phyloP scores from a whole-genome alignment of 2,888 invertebrate genomes.

The Stictocephala bisonia region DNA sequence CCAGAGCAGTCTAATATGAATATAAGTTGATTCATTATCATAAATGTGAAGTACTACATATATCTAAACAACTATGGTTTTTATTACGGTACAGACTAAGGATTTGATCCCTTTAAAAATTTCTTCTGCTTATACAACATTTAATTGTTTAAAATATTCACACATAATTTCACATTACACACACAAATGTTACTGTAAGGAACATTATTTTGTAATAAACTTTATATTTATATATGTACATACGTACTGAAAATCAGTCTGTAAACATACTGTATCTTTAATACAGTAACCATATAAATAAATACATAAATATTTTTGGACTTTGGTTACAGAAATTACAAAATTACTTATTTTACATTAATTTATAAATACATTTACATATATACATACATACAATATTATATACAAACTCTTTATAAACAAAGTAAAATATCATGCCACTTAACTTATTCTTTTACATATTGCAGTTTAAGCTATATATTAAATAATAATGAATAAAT shows the following conservation, averaged over 20 bases:
- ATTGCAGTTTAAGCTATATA: not conserved
- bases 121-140: slow-evolving; percentile 5
- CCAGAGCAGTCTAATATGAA: too few species aligned
- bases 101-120: slow-evolving; percentile 14
- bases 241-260: not conserved
- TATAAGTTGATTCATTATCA: too few species aligned
- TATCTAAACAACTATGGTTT: too few species aligned
- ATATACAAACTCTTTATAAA: too few species aligned
- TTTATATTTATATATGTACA: slow-evolving; percentile 7
- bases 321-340: slow-evolving; percentile 13
- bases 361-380: slow-evolving; percentile 19
- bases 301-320: slow-evolving; percentile 14
- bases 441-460: too few species aligned
- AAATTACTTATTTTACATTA: not conserved
- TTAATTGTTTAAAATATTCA: slow-evolving; percentile 16
- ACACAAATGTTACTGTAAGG: slow-evolving; percentile 12
- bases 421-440: too few species aligned
- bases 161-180: slow-evolving; percentile 7
- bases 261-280: not conserved
- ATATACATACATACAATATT: slow-evolving; percentile 15
- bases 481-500: slow-evolving; percentile 3
- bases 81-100: too few species aligned
- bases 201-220: slow-evolving; percentile 12
- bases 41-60: too few species aligned
- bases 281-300: not conserved